Percentiles rank a stretch among this genome's conserved stretches.
phyloP scores from a whole-genome alignment of 1,140 invertebrate species.

The Campodea augens region DNA sequence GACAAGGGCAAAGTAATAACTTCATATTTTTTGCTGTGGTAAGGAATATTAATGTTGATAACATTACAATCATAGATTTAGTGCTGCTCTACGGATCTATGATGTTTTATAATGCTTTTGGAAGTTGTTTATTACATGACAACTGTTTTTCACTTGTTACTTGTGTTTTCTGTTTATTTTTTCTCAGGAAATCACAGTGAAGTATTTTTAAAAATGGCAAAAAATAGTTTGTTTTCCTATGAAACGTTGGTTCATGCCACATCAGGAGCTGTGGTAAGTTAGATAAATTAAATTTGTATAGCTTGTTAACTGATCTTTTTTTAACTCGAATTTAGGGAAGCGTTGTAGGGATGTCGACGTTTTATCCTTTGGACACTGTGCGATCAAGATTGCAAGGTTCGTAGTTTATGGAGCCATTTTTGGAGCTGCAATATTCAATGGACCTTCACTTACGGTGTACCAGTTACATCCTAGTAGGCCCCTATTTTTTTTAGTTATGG shows the following conservation, averaged over 20 bases:
- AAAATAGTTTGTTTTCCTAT: too few species aligned
- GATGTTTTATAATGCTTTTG: too few species aligned
- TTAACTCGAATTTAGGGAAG: constrained; percentile 48
- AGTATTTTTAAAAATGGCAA: too few species aligned
- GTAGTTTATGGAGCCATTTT: constrained; percentile 15
- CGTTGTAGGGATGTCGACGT: constrained; percentile 60
- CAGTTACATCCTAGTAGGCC: neutral
- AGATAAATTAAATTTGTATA: constrained; percentile 1
- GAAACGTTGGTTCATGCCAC: constrained; percentile 58
- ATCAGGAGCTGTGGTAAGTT: constrained; percentile 52
- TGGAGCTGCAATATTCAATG: neutral
- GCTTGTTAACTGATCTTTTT: neutral
- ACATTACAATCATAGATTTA: too few species aligned
- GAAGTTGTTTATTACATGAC: too few species aligned
- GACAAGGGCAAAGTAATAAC: too few species aligned
- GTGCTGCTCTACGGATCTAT: too few species aligned
- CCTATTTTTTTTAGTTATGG: neutral
- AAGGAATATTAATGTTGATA: too few species aligned
- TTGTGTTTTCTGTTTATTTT: too few species aligned
- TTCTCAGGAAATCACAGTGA: too few species aligned
- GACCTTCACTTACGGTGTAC: neutral
- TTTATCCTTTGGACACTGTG: constrained; percentile 70
- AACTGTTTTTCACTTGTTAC: too few species aligned
- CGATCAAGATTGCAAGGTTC: constrained; percentile 61
- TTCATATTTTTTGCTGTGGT: too few species aligned